Conservation (phyloP, 2,888 invertebrate genomes). For the Chymomyza amoena region DNA sequence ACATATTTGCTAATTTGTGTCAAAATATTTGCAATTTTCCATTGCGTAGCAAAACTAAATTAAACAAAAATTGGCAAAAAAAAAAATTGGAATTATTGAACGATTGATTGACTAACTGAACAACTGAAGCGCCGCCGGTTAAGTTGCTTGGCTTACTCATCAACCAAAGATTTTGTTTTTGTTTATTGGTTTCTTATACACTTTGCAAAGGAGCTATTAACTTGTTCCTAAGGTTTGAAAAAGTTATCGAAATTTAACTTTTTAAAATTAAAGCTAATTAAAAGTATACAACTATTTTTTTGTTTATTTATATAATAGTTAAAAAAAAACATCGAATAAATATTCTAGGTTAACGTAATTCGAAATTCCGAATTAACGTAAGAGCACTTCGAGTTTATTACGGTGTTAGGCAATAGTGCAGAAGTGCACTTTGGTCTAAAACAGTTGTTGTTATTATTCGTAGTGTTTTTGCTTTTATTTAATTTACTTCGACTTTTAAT, state of each 20-base stretch:
- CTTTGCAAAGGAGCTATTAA: neutral
- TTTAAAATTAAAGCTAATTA: too few relatives aligned
- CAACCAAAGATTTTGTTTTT: conserved; percentile 38
- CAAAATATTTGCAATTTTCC: conserved; percentile 45
- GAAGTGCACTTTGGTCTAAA: too few relatives aligned
- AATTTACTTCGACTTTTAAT: too few relatives aligned
- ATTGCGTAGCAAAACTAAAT: conserved; percentile 48
- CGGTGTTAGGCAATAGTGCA: too few relatives aligned
- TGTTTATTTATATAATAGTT: too few relatives aligned
- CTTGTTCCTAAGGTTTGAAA: neutral
- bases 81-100: conserved; percentile 5
- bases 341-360: too few relatives aligned
- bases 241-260: neutral
- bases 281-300: too few relatives aligned
- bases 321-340: too few relatives aligned
- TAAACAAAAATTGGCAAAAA: conserved; percentile 14
- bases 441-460: too few relatives aligned
- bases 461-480: too few relatives aligned
- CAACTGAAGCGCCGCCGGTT: conserved; percentile 10
- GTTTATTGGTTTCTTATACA: conserved; percentile 1
- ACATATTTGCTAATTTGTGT: conserved; percentile 48
- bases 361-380: too few relatives aligned
- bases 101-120: conserved; percentile 4
- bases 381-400: too few relatives aligned
- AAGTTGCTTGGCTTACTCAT: conserved; percentile 57